These are phyloP conservation scores for Pseudorhombus dupliciocellatus DNA, from an alignment of 2,113 vertebrate species.

Conservation along the genomic window DNA sequence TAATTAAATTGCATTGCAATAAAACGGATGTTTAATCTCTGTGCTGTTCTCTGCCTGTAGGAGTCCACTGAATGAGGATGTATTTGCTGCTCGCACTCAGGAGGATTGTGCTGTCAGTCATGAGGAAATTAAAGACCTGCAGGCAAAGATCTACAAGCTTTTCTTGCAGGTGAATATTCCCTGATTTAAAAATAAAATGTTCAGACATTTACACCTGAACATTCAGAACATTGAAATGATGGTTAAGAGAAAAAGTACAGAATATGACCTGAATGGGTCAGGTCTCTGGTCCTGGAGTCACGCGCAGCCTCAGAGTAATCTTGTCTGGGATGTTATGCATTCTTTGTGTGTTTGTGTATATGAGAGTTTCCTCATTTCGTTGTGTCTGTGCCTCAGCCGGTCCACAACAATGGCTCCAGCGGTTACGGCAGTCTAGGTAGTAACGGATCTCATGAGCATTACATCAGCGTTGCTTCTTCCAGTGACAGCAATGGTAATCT, in stretches of 20 bases:
- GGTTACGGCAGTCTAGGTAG: conserved; percentile 89
- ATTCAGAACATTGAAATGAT: too few species aligned
- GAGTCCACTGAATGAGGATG: conserved; percentile 90
- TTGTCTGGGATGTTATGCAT: not conserved
- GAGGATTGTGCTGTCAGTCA: conserved; percentile 70
- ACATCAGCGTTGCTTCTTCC: conserved; percentile 85
- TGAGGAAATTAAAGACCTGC: conserved; percentile 87
- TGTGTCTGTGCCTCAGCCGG: conserved; percentile 77
- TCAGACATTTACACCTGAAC: too few species aligned
- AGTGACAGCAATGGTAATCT: conserved; percentile 86
- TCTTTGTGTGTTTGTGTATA: not conserved
- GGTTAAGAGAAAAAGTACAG: too few species aligned
- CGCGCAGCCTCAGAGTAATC: not conserved
- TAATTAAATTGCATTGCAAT: not conserved
- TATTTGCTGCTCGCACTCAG: conserved; percentile 84
- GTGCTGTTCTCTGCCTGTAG: conserved; percentile 67
- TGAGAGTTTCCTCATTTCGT: conserved; percentile 1
- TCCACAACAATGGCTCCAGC: conserved; percentile 87
- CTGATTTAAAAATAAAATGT: not conserved
- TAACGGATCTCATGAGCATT: conserved; percentile 88
- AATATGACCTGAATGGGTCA: too few species aligned
- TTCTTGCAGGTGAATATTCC: conserved; percentile 85
- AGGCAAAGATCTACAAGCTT: conserved; percentile 91
- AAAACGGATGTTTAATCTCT: not conserved
- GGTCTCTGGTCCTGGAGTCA: not conserved